Base-by-base conservation (phyloP, 2,797 vertebrate species). In the Trichosurus vulpecula region DNA sequence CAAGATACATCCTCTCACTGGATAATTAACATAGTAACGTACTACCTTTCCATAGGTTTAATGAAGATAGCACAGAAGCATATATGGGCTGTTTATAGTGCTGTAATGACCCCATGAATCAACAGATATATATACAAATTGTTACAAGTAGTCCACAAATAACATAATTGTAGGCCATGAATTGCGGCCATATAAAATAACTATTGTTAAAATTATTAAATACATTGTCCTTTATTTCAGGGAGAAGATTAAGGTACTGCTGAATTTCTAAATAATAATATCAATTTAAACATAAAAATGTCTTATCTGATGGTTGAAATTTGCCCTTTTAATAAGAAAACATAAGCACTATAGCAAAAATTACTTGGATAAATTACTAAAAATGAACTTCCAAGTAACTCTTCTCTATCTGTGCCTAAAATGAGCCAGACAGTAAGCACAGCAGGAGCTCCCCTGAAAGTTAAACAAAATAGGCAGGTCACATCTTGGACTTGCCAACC, bases 401-500 rank as follows among this genome's bases (percentile, higher is more conserved):
- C 91, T 95, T 92, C 89, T 47, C 74, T 47, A 93, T 56, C 57
- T 89, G 41, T 81, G 56, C 91, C 74, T 95, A 96, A 96, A 97
- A 92, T 90, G 95, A 94, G 54, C 90, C 93, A 97, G 96, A 74
- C 96, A 96, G 74, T 58, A 92, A 92, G 93, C 95, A 96, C 97
- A 97, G 96, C 90, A 66, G 97, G 97, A 94, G 90, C 95, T 97
- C 94, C 90, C 92, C 94, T 61, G 54, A 96, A 95, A 96, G 96
- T 94, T 95, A 93, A 96, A 92, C 96, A 97, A 92, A 97, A 97
- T 92, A 97, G 97, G 94, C 93, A 97, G 95, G 97, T 96, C 97
- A 97, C 97, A 96, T 96, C 97, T 97, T 95, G 97, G 96, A 98
- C 96, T 96, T 95, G 95, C 52, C 94, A 93, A 91, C 97, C 97